These are phyloP conservation scores for Fringilla coelebs DNA, from an alignment of 2,797 vertebrate genomes.

Conservation along the genomic window DNA sequence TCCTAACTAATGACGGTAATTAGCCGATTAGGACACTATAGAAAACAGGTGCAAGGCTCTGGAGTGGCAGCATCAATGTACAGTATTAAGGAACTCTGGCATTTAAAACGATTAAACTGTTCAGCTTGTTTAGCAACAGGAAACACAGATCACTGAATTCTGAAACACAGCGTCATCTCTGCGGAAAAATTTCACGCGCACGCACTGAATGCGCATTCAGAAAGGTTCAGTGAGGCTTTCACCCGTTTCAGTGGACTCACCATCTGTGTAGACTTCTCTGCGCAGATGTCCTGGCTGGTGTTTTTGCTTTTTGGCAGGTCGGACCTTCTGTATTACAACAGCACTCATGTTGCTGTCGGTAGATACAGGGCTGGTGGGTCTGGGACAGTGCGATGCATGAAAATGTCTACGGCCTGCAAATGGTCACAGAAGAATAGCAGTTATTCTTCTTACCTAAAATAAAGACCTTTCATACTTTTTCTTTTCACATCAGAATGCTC, in stretches of 20 bases:
- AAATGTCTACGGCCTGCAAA: conserved; percentile 90
- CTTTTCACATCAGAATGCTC: neutral
- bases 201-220: neutral
- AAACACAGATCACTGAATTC: conserved; percentile 38
- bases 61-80: conserved; percentile 24
- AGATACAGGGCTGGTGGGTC: conserved; percentile 93
- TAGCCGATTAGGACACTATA: conserved; percentile 44
- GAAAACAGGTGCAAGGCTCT: conserved; percentile 54
- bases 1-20: conserved; percentile 61
- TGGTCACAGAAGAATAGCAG: neutral
- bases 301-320: conserved; percentile 94
- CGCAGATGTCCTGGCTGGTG: conserved; percentile 90
- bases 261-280: conserved; percentile 92
- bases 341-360: conserved; percentile 97
- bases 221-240: conserved; percentile 31
- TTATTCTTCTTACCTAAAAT: neutral
- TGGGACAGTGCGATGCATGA: conserved; percentile 85
- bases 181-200: neutral
- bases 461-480: neutral
- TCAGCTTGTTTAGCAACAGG: conserved; percentile 24
- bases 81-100: conserved; percentile 21
- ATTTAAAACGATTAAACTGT: conserved; percentile 46
- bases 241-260: conserved; percentile 74
- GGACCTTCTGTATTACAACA: conserved; percentile 88
- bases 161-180: conserved; percentile 23